These are phyloP conservation scores for Chaetophractus vellerosus DNA, from an alignment of 2,797 vertebrate species.

Conservation along the genomic window DNA sequence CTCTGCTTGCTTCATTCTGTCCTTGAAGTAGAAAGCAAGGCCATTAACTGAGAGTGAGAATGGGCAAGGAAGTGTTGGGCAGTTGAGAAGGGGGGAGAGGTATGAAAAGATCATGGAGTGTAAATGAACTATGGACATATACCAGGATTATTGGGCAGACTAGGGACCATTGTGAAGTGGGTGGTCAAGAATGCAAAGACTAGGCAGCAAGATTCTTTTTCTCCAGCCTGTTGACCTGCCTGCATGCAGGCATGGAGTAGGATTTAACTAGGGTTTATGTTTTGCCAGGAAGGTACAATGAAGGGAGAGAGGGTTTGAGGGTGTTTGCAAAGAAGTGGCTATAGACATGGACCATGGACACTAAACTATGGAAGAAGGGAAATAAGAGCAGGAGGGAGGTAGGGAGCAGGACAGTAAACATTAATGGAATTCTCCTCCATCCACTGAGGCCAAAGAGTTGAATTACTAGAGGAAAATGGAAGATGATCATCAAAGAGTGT, in stretches of 20 bases:
- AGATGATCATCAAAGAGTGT: not conserved
- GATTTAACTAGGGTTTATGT: not conserved
- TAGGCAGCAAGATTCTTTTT: not conserved
- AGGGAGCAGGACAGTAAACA: not conserved
- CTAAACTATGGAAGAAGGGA: not conserved
- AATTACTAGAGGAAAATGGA: not conserved
- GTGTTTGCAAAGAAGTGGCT: not conserved
- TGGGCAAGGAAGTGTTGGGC: not conserved
- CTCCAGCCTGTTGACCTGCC: not conserved
- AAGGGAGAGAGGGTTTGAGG: not conserved
- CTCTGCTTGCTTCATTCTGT: not conserved
- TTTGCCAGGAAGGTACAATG: not conserved
- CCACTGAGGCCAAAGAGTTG: not conserved
- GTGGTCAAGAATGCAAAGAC: not conserved
- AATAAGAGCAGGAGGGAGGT: not conserved
- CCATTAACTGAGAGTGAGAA: not conserved
- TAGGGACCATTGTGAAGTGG: not conserved
- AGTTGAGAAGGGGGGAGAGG: not conserved
- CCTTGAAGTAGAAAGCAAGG: not conserved
- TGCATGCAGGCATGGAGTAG: fast-evolving
- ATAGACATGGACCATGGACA: not conserved
- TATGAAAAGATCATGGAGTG: not conserved
- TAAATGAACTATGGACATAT: not conserved
- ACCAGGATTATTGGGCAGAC: not conserved
- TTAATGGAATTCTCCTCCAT: not conserved